phyloP scores from a whole-genome alignment of 2,113 vertebrate species.

The Hyaena hyaena region DNA sequence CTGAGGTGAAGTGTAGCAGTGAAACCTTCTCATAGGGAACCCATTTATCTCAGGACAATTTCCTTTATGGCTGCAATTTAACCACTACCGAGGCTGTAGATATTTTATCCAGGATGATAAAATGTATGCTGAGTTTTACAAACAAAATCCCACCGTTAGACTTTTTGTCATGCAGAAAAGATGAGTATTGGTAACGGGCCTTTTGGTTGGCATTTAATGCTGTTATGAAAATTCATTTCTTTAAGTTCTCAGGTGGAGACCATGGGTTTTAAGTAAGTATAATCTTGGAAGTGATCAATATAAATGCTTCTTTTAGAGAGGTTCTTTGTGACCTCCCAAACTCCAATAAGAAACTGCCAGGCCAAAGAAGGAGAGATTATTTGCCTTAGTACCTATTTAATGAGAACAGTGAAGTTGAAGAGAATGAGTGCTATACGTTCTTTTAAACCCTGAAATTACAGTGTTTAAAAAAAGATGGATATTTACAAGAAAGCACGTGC shows the following conservation, averaged over 20 bases:
- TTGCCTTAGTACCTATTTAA: not conserved
- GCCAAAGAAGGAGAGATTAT: not conserved
- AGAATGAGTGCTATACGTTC: not conserved
- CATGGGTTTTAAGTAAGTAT: not conserved
- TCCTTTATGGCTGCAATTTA: conserved; percentile 90
- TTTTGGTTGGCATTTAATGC: conserved; percentile 59
- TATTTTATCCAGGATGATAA: conserved; percentile 86
- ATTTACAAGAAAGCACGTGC: not conserved
- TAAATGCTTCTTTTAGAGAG: conserved; percentile 30
- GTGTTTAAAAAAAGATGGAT: conserved; percentile 44
- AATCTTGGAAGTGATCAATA: not conserved
- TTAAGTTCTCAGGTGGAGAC: conserved; percentile 9
- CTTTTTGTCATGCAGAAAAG: conserved; percentile 73
- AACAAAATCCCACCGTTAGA: conserved; percentile 78
- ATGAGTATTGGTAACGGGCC: conserved; percentile 63
- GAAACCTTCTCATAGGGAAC: conserved; percentile 88
- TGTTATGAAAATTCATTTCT: conserved; percentile 44
- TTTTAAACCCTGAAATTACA: not conserved
- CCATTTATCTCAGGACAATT: conserved; percentile 89
- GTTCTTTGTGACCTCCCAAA: not conserved
- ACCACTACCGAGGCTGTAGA: conserved; percentile 84
- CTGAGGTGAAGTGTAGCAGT: conserved; percentile 87
- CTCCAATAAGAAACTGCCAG: not conserved
- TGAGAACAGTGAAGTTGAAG: not conserved
- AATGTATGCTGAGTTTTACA: conserved; percentile 80